A percentile compares a stretch with the other conserved stretches of the same genome.
phyloP scores from a whole-genome alignment of 2,113 vertebrate genomes.

The Malurus alboscapulatus region DNA sequence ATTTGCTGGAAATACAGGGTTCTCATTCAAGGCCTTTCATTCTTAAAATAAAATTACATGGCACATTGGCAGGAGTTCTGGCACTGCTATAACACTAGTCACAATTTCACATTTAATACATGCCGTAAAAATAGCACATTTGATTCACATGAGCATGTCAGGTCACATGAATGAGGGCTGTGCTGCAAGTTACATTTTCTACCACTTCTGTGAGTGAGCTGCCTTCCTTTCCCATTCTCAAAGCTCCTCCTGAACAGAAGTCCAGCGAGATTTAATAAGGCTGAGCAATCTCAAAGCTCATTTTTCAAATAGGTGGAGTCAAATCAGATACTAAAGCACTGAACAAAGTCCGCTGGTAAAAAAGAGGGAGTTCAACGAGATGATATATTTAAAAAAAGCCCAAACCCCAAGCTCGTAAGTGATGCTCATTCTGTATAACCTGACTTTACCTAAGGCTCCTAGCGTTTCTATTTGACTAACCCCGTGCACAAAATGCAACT shows the following conservation, averaged over 20 bases:
- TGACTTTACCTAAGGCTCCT: neutral
- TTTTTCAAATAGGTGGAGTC: neutral
- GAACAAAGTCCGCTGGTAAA: neutral
- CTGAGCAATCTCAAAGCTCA: neutral
- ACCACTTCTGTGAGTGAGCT: neutral
- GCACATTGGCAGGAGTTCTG: slow-evolving; percentile 37
- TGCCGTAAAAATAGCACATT: neutral
- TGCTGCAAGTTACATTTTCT: neutral
- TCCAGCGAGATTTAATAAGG: neutral
- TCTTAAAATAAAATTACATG: slow-evolving; percentile 60
- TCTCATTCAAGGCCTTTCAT: slow-evolving; percentile 47
- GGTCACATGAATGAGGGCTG: neutral
- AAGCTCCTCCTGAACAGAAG: neutral
- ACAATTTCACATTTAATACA: slow-evolving; percentile 48
- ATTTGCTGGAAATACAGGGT: slow-evolving; percentile 45
- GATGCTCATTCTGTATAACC: neutral
- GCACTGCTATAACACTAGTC: slow-evolving; percentile 26
- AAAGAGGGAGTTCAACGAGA: neutral
- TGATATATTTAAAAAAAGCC: neutral
- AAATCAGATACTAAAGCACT: neutral
- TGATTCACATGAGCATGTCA: slow-evolving; percentile 24
- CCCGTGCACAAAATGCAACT: neutral
- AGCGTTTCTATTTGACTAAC: neutral
- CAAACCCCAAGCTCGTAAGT: accelerated
- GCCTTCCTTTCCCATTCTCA: neutral